Percentiles rank a stretch among this genome's conserved stretches.
Conservation (phyloP, 2,797 vertebrate species). For the Sebastes variabilis region DNA sequence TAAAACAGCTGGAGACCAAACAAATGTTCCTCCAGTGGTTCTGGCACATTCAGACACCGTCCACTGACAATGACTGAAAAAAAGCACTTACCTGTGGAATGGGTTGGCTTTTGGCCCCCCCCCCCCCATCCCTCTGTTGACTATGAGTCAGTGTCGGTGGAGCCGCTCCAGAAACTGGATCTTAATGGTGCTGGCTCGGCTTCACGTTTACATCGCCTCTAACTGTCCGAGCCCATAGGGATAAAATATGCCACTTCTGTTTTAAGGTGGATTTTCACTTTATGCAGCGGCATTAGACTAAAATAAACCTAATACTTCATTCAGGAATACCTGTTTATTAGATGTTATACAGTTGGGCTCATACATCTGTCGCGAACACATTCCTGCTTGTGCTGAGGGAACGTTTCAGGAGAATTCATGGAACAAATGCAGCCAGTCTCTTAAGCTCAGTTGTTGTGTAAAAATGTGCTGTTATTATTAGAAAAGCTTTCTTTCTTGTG, state of each 20-base stretch:
- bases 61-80: conserved; percentile 7
- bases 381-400: conserved; percentile 42
- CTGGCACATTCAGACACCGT: not conserved
- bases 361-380: conserved; percentile 54
- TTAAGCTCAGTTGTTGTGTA: not conserved
- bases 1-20: not conserved
- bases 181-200: conserved; percentile 42
- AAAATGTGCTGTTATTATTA: conserved; percentile 40
- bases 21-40: not conserved
- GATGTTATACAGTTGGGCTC: conserved; percentile 49
- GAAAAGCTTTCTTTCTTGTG: conserved; percentile 14
- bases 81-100: conserved; percentile 15
- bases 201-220: conserved; percentile 31
- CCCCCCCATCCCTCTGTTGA: conserved; percentile 16
- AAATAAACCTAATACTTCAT: conserved; percentile 69
- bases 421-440: conserved; percentile 10
- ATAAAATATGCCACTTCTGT: conserved; percentile 26
- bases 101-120: not conserved
- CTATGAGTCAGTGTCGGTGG: conserved; percentile 29
- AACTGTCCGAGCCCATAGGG: conserved; percentile 1
- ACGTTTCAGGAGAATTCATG: conserved; percentile 36
- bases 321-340: conserved; percentile 68
- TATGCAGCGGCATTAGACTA: conserved; percentile 53
- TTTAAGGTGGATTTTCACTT: conserved; percentile 55
- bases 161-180: conserved; percentile 30